These are phyloP conservation scores for Brachypteracias leptosomus DNA, from an alignment of 2,113 vertebrate species.

Conservation along the genomic window DNA sequence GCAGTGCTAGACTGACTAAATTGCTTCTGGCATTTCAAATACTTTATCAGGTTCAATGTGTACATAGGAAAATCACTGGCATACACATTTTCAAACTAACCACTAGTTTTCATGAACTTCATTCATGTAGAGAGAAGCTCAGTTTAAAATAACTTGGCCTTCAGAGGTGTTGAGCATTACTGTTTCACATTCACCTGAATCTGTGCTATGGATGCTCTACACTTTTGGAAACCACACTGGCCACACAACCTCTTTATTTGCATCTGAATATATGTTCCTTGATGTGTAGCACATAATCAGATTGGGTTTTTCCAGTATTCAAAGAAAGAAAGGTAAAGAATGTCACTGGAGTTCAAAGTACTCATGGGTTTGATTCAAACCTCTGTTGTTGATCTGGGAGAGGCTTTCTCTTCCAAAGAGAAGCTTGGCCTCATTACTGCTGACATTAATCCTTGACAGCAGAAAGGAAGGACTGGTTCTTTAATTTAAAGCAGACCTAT, in stretches of 20 bases:
- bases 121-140: not conserved
- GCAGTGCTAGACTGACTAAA: not conserved
- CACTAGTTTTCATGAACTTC: not conserved
- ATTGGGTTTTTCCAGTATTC: not conserved
- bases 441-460: conserved; percentile 24
- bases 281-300: not conserved
- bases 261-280: not conserved
- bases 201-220: not conserved
- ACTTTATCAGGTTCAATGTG: not conserved
- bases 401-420: not conserved
- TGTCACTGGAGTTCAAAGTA: not conserved
- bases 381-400: not conserved
- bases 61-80: not conserved
- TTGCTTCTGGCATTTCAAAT: not conserved
- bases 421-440: conserved; percentile 14
- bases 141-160: not conserved
- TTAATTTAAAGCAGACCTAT: conserved; percentile 33
- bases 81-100: not conserved
- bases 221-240: not conserved
- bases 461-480: not conserved
- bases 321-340: not conserved
- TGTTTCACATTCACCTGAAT: not conserved
- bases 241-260: not conserved
- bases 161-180: not conserved
- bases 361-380: not conserved